phyloP scores from a whole-genome alignment of 2,888 invertebrate genomes.

The Hirtodrosophila duncani region DNA sequence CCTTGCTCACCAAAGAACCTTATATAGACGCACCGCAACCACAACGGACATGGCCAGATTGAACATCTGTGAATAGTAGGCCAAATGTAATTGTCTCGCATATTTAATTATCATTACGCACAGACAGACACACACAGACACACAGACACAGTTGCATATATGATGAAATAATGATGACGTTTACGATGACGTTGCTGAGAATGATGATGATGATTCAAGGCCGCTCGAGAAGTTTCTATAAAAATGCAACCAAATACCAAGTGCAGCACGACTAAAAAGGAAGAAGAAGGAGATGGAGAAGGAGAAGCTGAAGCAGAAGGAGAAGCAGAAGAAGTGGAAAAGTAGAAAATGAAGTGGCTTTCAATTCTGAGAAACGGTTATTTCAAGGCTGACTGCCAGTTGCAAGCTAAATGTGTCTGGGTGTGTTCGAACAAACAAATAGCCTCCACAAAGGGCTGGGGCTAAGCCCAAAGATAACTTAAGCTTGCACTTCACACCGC shows the following conservation, averaged over 20 bases:
- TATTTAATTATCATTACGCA: no score
- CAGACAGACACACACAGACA: not conserved
- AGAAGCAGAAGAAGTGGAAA: constrained; percentile 1
- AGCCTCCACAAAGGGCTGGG: constrained; percentile 19
- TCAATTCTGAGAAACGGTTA: constrained; percentile 73
- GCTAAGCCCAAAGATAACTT: constrained; percentile 1
- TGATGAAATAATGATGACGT: no score
- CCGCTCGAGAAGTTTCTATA: no score
- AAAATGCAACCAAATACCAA: constrained; percentile 21
- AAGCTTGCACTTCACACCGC: not conserved
- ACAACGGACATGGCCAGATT: no score
- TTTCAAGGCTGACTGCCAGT: constrained; percentile 64
- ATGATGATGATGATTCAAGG: no score
- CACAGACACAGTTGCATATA: not conserved
- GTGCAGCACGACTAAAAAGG: constrained; percentile 36
- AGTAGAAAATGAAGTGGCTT: not conserved
- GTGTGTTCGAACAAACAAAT: constrained; percentile 49
- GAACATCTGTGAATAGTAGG: no score
- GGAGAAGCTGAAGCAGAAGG: not conserved
- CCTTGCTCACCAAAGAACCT: no score
- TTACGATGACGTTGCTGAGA: no score
- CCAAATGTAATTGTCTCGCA: no score
- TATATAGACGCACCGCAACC: no score
- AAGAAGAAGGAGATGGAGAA: not conserved
- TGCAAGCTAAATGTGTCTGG: no score